Percentiles rank a stretch among this genome's conserved stretches.
Evolutionary conservation across 1,140 invertebrate species (phyloP).

Genomic region (Antheraea mylitta): DNA sequence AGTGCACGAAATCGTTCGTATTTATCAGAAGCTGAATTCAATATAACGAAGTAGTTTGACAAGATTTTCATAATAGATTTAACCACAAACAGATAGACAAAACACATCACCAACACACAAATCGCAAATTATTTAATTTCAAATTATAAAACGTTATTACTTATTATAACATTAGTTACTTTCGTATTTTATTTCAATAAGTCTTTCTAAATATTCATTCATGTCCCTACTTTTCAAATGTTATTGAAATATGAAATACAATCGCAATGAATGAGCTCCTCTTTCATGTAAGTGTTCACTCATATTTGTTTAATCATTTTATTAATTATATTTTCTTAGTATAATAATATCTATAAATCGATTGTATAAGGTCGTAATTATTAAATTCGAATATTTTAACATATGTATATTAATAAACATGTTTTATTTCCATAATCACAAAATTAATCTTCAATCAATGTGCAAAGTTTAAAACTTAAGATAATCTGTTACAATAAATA

Average conservation of each 20-base stretch:
- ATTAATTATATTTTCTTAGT: conserved; percentile 79
- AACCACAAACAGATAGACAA: conserved; percentile 4
- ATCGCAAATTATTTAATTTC: background rate
- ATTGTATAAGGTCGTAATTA: conserved; percentile 79
- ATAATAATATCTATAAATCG: conserved; percentile 79
- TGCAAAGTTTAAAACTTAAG: conserved; percentile 61
- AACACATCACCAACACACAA: conserved; percentile 22
- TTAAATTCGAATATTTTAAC: conserved; percentile 79
- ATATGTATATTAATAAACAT: conserved; percentile 79
- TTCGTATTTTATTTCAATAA: conserved; percentile 78
- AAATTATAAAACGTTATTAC: conserved; percentile 60
- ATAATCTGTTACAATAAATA: conserved; percentile 51
- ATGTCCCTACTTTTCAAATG: conserved; percentile 73
- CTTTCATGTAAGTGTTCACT: conserved; percentile 69
- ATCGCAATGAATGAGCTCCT: conserved; percentile 73
- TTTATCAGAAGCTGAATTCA: background rate
- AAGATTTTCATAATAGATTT: conserved; percentile 8
- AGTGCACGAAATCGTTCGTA: conserved; percentile 17
- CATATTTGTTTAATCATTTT: conserved; percentile 75
- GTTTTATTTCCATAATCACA: conserved; percentile 75
- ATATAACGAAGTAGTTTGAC: conserved; percentile 23
- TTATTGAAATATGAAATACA: conserved; percentile 76
- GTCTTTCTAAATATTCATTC: conserved; percentile 78
- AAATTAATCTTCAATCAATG: conserved; percentile 50
- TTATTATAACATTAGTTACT: conserved; percentile 72